phyloP scores from a whole-genome alignment of 2,797 vertebrate genomes.

The Macroramphosus scolopax region DNA sequence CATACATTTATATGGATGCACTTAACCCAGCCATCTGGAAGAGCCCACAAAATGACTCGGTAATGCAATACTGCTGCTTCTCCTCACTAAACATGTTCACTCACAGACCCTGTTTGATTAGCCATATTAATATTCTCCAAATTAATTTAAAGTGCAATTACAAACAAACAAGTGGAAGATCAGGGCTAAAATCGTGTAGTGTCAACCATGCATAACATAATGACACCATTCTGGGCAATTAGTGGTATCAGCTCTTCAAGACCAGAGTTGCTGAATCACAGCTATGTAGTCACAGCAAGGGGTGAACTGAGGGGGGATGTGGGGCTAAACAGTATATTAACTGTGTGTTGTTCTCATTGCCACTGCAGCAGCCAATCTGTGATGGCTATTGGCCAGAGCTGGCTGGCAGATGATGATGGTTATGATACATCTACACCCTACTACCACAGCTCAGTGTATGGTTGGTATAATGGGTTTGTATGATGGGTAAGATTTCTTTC shows the following conservation, averaged over 20 bases:
- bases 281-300: slow-evolving; percentile 62
- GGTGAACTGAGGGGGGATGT: slow-evolving; percentile 72
- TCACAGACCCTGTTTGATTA: too few relatives aligned
- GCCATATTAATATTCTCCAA: too few relatives aligned
- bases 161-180: too few relatives aligned
- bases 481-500: slow-evolving; percentile 98
- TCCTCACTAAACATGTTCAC: too few relatives aligned
- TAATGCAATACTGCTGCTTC: too few relatives aligned
- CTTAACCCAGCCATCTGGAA: too few relatives aligned
- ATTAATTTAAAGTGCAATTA: too few relatives aligned
- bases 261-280: slow-evolving; percentile 74
- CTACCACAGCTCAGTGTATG: slow-evolving; percentile 99
- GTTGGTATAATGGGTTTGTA: slow-evolving; percentile 99
- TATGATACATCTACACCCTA: slow-evolving; percentile 96
- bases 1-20: too few relatives aligned
- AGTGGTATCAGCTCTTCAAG: slow-evolving; percentile 61
- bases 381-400: slow-evolving; percentile 98
- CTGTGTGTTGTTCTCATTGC: slow-evolving; percentile 98
- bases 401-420: slow-evolving; percentile 99
- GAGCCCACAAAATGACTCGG: too few relatives aligned
- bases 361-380: slow-evolving; percentile 99
- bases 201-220: slow-evolving; percentile 1
- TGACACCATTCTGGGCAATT: slow-evolving; percentile 24
- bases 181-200: background rate
- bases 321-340: slow-evolving; percentile 87